Evolutionary conservation across 2,888 invertebrate genomes (phyloP).

Genomic region (Craniophora ligustri): DNA sequence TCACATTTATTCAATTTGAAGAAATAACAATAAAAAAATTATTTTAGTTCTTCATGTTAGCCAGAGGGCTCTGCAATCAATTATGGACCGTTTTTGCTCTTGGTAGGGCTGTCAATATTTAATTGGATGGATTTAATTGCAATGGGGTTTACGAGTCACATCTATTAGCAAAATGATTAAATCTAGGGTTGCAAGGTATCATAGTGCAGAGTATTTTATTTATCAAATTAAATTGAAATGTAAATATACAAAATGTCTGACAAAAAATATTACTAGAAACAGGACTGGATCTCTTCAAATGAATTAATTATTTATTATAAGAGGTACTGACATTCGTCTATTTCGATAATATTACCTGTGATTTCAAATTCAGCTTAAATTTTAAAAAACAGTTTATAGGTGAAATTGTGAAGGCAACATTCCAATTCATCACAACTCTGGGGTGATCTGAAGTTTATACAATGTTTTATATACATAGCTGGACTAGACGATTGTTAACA

Average conservation of each 20-base stretch:
- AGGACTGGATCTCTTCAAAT: background rate
- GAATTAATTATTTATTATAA: background rate
- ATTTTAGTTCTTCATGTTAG: too few species aligned
- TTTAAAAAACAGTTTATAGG: too few species aligned
- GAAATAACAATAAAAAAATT: too few species aligned
- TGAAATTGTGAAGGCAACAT: background rate
- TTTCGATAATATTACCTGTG: too few species aligned
- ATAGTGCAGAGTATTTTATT: constrained; percentile 1
- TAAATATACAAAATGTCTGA: background rate
- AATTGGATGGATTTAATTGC: background rate
- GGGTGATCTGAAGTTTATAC: too few species aligned
- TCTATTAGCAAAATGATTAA: background rate
- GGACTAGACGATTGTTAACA: constrained; percentile 2
- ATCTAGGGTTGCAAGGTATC: background rate
- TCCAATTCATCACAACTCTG: background rate
- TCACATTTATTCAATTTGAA: too few species aligned
- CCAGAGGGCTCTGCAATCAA: too few species aligned
- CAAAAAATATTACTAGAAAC: background rate
- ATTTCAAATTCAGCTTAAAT: too few species aligned
- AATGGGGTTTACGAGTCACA: background rate
- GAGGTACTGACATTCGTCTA: too few species aligned
- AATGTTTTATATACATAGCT: background rate
- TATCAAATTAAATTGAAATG: background rate
- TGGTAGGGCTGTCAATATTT: background rate
- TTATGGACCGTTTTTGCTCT: too few species aligned